Base-by-base conservation (phyloP, 2,113 vertebrate species). In the Xiphophorus maculatus region DNA sequence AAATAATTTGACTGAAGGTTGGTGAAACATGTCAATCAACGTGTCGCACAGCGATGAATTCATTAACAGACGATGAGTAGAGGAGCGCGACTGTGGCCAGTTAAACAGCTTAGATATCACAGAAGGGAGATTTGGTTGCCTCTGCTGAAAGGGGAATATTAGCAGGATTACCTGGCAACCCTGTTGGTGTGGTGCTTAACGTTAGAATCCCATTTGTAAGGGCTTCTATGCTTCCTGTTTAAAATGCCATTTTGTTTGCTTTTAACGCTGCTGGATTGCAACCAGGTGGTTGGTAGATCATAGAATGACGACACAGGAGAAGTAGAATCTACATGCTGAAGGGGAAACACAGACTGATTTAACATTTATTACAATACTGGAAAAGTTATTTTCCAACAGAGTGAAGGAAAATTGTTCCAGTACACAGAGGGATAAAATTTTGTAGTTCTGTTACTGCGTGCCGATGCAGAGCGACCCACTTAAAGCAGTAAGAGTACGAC, bases 161-260 rank as follows among this genome's bases (percentile, higher is more conserved):
- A 91, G 88, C 76, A 17, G 88, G 90, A 91, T 91, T 92, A 92
- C 89, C 83, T 89, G 84, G 89, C 86, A 91, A 86, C 90, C 82
- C 81, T 84, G 84, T 82, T 87, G 83, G 77, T 75, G 76, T 87
- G 88, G 82, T 91, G 87, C 91, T 84, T 86, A 88, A 85, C 74
- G 79, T 87, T 75, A 76, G 66, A 91, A 91, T 91, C 89, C 85
- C 77, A 87, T 92, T 90, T 90, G 77, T 77, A 83, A 77, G 83
- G 77, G 87, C 68, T 62, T 68, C 68, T 76, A 13, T 71, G 71
- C 79, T 79, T 80, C 66, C 60, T 76, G 69, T 73, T 51, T 71
- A 77, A 78, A 81, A 89, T 82, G 74, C 35, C 25, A 10, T 33
- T 54, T 63, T 85, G 80, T 72, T 32, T 69, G 35, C 35, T 12